phyloP scores from a whole-genome alignment of 2,797 vertebrate genomes.

The Poeciliopsis turneri region DNA sequence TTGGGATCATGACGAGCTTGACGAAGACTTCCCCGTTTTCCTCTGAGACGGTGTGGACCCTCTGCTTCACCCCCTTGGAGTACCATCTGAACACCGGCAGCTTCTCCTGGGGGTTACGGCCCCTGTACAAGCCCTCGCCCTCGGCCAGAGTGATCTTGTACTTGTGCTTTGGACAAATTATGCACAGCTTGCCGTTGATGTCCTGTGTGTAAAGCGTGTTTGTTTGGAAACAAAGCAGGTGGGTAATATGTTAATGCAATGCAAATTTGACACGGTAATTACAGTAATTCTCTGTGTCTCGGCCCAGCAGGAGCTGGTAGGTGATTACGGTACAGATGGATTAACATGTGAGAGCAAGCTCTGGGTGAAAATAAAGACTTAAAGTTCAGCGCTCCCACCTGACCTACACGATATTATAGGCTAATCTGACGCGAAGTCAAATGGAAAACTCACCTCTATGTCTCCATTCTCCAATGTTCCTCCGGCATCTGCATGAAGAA shows the following conservation, averaged over 20 bases:
- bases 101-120: slow-evolving; percentile 75
- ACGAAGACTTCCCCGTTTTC: slow-evolving; percentile 86
- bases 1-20: slow-evolving; percentile 75
- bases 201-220: slow-evolving; percentile 77
- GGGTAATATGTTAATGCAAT: slow-evolving; percentile 38
- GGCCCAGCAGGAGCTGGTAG: background rate
- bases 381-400: background rate
- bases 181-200: slow-evolving; percentile 85
- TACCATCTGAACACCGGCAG: slow-evolving; percentile 80
- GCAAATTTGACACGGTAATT: slow-evolving; percentile 36
- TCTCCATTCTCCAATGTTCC: slow-evolving; percentile 86
- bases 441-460: slow-evolving; percentile 87
- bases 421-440: background rate
- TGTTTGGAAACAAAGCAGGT: slow-evolving; percentile 28
- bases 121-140: slow-evolving; percentile 90
- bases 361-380: background rate
- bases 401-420: background rate
- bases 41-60: slow-evolving; percentile 84
- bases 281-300: slow-evolving; percentile 3
- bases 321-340: slow-evolving; percentile 14
- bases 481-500: slow-evolving; percentile 85
- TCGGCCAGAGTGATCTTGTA: slow-evolving; percentile 88
- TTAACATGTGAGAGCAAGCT: slow-evolving; percentile 6
- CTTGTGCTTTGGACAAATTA: slow-evolving; percentile 95
- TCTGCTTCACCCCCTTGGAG: slow-evolving; percentile 92